These are phyloP conservation scores for Pomacea maculata DNA, from an alignment of 1,140 invertebrate species.

Conservation along the genomic window DNA sequence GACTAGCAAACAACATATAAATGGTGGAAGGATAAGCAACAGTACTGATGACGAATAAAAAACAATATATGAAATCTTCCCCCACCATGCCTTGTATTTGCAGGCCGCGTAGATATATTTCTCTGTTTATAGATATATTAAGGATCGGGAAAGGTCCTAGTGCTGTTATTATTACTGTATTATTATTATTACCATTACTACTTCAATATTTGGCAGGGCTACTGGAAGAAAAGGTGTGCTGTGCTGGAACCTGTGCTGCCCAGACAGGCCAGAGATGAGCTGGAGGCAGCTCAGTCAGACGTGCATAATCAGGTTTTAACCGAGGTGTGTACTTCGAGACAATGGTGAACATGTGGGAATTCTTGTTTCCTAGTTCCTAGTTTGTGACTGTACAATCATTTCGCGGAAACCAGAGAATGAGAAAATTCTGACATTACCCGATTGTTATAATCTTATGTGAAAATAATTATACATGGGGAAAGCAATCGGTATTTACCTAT, in stretches of 20 bases:
- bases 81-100: too few species aligned
- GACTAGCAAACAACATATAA: too few species aligned
- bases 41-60: too few species aligned
- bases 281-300: conserved; percentile 40
- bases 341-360: neutral
- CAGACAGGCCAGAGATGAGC: conserved; percentile 32
- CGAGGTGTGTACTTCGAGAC: conserved; percentile 39
- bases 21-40: too few species aligned
- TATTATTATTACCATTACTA: neutral
- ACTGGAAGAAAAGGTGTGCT: conserved; percentile 55
- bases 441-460: neutral
- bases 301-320: conserved; percentile 48
- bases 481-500: too few species aligned
- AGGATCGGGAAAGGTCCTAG: too few species aligned
- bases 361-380: neutral
- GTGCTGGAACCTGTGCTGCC: conserved; percentile 42
- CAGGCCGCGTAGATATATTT: too few species aligned
- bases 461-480: neutral
- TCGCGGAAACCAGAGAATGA: neutral
- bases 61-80: too few species aligned
- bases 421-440: neutral
- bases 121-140: too few species aligned
- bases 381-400: neutral
- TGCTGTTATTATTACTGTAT: neutral
- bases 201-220: conserved; percentile 41